These are phyloP conservation scores for Lates japonicus DNA, from an alignment of 2,797 vertebrate species.

Conservation along the genomic window DNA sequence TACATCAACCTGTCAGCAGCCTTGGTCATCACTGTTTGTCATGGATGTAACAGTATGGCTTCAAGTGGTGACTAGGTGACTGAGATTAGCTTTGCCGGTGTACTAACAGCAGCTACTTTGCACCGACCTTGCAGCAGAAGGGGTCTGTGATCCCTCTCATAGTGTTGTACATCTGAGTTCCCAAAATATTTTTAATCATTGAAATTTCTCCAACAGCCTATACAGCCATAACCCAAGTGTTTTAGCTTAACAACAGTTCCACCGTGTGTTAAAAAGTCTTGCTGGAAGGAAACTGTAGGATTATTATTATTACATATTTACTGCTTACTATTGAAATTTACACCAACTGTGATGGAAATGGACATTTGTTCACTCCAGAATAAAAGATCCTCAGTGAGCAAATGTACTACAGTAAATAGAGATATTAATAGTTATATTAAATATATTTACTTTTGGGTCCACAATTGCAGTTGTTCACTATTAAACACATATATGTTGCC, in stretches of 20 bases:
- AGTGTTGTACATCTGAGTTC: no score
- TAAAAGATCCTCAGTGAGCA: background rate
- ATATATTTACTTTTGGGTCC: background rate
- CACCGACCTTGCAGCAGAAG: background rate
- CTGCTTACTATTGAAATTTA: constrained; percentile 4
- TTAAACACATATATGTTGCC: background rate
- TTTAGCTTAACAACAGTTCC: background rate
- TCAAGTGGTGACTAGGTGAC: background rate
- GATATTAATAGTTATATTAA: no score
- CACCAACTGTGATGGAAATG: constrained; percentile 1
- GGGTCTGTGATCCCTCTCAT: no score
- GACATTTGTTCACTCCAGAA: no score
- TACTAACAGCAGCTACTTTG: background rate
- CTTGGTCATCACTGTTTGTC: background rate
- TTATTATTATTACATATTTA: no score
- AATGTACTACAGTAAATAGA: background rate
- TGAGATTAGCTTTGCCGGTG: background rate
- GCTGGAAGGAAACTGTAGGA: no score
- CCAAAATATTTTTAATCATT: background rate
- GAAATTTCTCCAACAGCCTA: background rate
- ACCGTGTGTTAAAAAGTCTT: no score
- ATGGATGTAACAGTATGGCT: background rate
- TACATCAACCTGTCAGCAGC: background rate
- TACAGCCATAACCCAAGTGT: background rate
- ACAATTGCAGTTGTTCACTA: background rate